Evolutionary conservation across 1,140 invertebrate species (phyloP).

Genomic region (Dufourea novaeangliae): DNA sequence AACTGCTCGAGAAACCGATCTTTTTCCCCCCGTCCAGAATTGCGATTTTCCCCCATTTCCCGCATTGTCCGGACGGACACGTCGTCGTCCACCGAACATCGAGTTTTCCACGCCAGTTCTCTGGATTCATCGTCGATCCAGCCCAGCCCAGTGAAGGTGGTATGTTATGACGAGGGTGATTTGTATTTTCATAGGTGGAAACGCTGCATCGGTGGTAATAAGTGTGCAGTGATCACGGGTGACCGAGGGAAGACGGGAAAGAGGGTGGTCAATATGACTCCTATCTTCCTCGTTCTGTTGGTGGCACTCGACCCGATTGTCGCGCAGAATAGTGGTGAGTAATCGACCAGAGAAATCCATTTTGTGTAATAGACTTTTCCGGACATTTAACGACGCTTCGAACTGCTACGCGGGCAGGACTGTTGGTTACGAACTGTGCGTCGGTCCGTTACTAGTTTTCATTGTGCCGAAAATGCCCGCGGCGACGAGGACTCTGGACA

Average conservation of each 20-base stretch:
- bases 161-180: conserved; percentile 78
- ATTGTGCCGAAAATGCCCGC: conserved; percentile 9
- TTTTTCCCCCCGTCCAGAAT: background rate
- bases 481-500: background rate
- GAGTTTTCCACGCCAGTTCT: background rate
- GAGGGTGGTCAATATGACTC: conserved; percentile 82
- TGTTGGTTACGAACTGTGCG: background rate
- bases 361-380: conserved; percentile 33
- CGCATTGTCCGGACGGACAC: too few relatives aligned
- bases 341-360: conserved; percentile 68
- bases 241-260: conserved; percentile 76
- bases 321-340: conserved; percentile 80
- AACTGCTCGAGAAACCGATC: conserved; percentile 48
- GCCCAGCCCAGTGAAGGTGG: conserved; percentile 62
- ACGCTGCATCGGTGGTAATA: conserved; percentile 75
- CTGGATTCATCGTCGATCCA: background rate
- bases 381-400: conserved; percentile 1
- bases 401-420: background rate
- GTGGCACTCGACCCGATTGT: conserved; percentile 81
- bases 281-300: conserved; percentile 81
- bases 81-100: too few relatives aligned
- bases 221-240: conserved; percentile 78
- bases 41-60: background rate
- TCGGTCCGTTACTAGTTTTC: background rate
- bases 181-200: conserved; percentile 79